Base-by-base conservation (phyloP, 2,113 vertebrate species). In the Progne subis region DNA sequence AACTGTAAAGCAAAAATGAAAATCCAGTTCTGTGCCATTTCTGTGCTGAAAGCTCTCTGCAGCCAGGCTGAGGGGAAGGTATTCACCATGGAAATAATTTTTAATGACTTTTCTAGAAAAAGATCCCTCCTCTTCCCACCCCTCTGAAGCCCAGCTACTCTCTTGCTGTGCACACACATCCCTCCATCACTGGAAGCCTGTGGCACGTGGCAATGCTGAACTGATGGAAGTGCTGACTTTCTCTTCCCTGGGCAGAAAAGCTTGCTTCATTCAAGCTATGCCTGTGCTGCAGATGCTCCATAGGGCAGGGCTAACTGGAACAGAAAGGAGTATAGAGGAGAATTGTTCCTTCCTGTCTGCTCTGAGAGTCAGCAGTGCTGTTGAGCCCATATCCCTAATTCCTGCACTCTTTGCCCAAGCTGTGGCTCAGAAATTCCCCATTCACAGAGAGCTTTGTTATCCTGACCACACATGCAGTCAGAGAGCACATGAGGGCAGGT, bases 1-100 rank as follows among this genome's bases (percentile, higher is more conserved):
- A 95, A 86, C 74, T 92, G 88, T 91, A 95, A 96, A 97, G 91
- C 95, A 97, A 95, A 96, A 96, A 93, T 94, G 94, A 96, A 97
- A 97, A 97, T 60, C 39, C 67, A 85, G 34, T 65, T 90, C 50
- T 79, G 61, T 82, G 71, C 90, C 32, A 3, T 77, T 89, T 92
- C 69, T 75, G 52, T 8, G 44, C 60, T 41, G 77, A 79, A 82
- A 4, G 50, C 43, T 88, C 71, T 68, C 75, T 19, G 5, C 44
- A 74, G 72, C 41, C 34, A 26, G 53, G 25, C 71, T 65, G 10
- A 24, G 61, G 67, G 67, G 69, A 67, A 92, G 18, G 37, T 37
- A 71, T 43, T 64, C 74, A 75, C 41, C 6, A 2, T 39, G 55
- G 85, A 76, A 95, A 83, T 65, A 8, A 34, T 32, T 49, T 86